Evolutionary conservation across 2,888 invertebrate species (phyloP), one percentile per base, ranked within the genome.

Genomic region (Holacanthella duospinosa): DNA sequence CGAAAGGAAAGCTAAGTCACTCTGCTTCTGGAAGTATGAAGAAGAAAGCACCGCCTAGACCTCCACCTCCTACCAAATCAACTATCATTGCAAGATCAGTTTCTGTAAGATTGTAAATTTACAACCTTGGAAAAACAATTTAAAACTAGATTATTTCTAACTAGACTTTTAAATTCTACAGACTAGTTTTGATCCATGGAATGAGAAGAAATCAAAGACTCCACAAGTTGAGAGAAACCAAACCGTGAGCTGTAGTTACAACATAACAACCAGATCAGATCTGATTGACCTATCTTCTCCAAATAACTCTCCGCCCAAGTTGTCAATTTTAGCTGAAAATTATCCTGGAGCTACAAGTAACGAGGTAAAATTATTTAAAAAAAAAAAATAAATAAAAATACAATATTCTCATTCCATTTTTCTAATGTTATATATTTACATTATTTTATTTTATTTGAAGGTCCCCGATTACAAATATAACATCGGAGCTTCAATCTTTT

Each of bases 401-500:
- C n/a, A n/a, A n/a, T n/a, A n/a, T n/a, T n/a, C n/a, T n/a, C n/a
- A n/a, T n/a, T n/a, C n/a, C n/a, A n/a, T n/a, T n/a, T n/a, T n/a
- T n/a, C n/a, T n/a, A n/a, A n/a, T n/a, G n/a, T n/a, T n/a, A n/a
- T n/a, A 36, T 36, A 36, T 9, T 36, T 16, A 36, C 36, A 36
- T 16, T n/a, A n/a, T n/a, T n/a, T n/a, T n/a, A n/a, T n/a, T n/a
- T n/a, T n/a, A n/a, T n/a, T n/a, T n/a, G n/a, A n/a, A 48, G 48
- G 48, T 48, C 0, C 63, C 66, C 16, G 72, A 71, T 27, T 71
- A 64, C 55, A 68, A 65, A 44, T 72, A 72, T 26, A 63, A 71
- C n/a, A 70, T 72, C n/a, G 72, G 70, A 57, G 72, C 71, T 16
- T 71, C 71, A 44, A 66, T 72, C 29, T 72, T 72, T 57, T 72